phyloP scores from a whole-genome alignment of 2,888 invertebrate species.

The Ophioninae sp. region DNA sequence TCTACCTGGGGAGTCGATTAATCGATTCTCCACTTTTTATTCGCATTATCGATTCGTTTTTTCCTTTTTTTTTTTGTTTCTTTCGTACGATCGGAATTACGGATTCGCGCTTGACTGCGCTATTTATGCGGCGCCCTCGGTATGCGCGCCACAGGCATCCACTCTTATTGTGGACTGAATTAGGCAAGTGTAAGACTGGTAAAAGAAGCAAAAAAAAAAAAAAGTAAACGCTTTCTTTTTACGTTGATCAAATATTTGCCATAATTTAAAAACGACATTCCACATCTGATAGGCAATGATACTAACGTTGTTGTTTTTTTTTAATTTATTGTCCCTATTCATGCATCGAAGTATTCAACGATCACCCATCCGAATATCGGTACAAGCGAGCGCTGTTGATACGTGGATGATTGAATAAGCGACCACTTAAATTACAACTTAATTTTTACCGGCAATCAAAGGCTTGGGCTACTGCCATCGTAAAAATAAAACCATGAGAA shows the following conservation, averaged over 20 bases:
- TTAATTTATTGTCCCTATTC: too few species aligned
- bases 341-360: too few species aligned
- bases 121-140: conserved; percentile 12
- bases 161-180: conserved; percentile 10
- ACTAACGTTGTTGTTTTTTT: too few species aligned
- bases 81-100: conserved; percentile 18
- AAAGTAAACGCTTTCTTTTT: neutral
- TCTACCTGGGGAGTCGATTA: conserved; percentile 36
- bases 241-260: neutral
- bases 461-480: too few species aligned
- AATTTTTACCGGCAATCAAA: too few species aligned
- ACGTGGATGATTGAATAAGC: too few species aligned
- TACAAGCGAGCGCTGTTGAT: too few species aligned
- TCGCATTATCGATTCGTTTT: conserved; percentile 20
- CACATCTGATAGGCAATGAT: too few species aligned
- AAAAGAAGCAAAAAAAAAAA: neutral
- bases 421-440: too few species aligned
- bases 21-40: conserved; percentile 29
- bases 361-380: too few species aligned
- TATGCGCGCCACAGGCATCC: conserved; percentile 14
- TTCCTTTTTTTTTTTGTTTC: conserved; percentile 5
- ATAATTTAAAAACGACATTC: neutral
- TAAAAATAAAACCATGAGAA: too few species aligned
- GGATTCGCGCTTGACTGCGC: conserved; percentile 3
- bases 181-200: conserved; percentile 7